These are phyloP conservation scores for Dreissena rostriformis DNA, from an alignment of 1,140 invertebrate species.

Conservation along the genomic window DNA sequence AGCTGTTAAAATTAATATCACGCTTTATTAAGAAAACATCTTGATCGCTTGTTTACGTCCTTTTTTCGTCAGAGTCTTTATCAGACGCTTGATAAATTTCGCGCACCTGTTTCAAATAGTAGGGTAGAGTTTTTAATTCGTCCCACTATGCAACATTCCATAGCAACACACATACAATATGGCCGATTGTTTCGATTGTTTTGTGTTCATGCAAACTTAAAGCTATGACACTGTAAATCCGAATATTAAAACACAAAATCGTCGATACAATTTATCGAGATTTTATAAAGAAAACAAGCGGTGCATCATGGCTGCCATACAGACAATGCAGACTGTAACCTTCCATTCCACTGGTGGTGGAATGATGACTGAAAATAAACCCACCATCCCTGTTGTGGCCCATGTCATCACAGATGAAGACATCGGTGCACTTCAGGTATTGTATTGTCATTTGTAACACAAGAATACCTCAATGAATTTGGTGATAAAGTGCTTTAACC, in stretches of 20 bases:
- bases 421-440: slow-evolving; percentile 74
- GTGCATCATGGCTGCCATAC: slow-evolving; percentile 36
- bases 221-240: background rate
- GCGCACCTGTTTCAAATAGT: no score
- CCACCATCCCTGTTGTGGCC: slow-evolving; percentile 71
- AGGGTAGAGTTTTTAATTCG: background rate
- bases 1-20: no score
- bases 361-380: slow-evolving; percentile 45
- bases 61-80: no score
- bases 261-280: background rate
- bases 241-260: background rate
- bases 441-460: background rate
- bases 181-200: slow-evolving; percentile 51
- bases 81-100: no score
- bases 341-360: slow-evolving; percentile 13
- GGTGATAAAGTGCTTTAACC: no score
- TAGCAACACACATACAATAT: slow-evolving; percentile 55
- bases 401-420: slow-evolving; percentile 80
- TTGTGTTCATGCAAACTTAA: slow-evolving; percentile 10
- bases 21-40: no score
- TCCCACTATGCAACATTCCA: slow-evolving; percentile 50
- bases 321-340: slow-evolving; percentile 37
- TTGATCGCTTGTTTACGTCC: no score
- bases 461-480: no score
- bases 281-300: background rate